A percentile compares a stretch with the other conserved stretches of the same genome.
Conservation (phyloP, 2,113 vertebrate genomes). For the Alosa alosa region DNA sequence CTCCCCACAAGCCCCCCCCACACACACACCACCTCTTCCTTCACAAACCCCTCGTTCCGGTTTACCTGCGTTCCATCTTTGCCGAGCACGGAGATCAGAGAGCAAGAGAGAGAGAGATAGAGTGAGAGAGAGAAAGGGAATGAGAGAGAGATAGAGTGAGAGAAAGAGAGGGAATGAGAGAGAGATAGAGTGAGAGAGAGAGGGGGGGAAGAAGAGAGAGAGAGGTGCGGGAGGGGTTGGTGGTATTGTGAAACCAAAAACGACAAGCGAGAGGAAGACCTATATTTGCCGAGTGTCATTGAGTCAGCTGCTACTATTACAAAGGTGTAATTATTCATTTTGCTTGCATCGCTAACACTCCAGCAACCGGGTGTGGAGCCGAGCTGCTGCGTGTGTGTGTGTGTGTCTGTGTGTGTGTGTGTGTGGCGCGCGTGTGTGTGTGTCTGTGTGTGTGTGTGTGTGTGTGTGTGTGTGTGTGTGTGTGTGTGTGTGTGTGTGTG, state of each 20-base stretch:
- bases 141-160: too few relatives aligned
- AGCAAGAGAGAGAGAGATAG: background rate
- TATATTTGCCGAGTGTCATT: constrained; percentile 10
- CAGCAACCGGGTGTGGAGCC: too few relatives aligned
- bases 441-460: too few relatives aligned
- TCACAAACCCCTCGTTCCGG: constrained; percentile 22
- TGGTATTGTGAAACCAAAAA: constrained; percentile 43
- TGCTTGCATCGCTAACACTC: too few relatives aligned
- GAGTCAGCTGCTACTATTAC: background rate
- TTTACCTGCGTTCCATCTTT: background rate
- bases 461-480: too few relatives aligned
- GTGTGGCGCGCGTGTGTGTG: too few relatives aligned
- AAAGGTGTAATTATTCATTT: too few relatives aligned
- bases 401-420: too few relatives aligned
- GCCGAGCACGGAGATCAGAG: background rate
- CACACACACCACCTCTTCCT: background rate
- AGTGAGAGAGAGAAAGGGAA: background rate
- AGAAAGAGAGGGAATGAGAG: background rate
- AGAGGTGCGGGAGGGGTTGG: constrained; percentile 36
- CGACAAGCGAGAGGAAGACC: constrained; percentile 32
- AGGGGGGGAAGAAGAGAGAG: background rate
- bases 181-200: background rate
- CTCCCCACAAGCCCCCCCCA: too few relatives aligned
- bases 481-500: too few relatives aligned
- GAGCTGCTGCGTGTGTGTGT: too few relatives aligned